Base-by-base conservation (phyloP, 2,888 invertebrate species). In the Argyra leucocephala region DNA sequence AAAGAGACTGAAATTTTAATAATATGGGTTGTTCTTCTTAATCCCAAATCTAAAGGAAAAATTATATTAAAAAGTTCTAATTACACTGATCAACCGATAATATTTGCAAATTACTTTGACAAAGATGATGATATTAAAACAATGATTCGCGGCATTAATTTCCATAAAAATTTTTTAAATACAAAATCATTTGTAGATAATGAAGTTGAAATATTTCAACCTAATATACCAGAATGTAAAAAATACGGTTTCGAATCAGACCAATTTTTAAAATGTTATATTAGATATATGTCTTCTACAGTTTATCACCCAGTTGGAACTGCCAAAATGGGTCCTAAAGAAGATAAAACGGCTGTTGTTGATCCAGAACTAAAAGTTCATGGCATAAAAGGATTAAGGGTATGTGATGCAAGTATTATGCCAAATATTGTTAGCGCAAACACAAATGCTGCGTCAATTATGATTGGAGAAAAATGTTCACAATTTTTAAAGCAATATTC, bases 331-430 rank as follows among this genome's bases (percentile, higher is more conserved):
- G 89, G 87, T 0, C 76, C 78, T 1, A 66, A 69, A 1, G 65
- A 68, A 0, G 83, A 84, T 71, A 71, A 73, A 0, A 70, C 71
- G 0, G 78, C 83, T 1, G 86, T 86, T 0, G 83, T 86, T 1
- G 81, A 83, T 71, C 69, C 78, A 1, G 71, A 81, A 18, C 76
- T 84, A 66, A 74, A 81, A 10, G 83, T 86, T 6, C 79, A 80
- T 61, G 86, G 86, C 1, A 79, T 91, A 0, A 75, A 78, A 9
- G 83, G 84, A n/a, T 80, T 93, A 7, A 81, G 93, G n/a, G 88
- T 93, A 0, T 83, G 90, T 6, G 93, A 93, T 74, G 90, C 88
- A 0, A 91, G 91, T 71, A 83, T 93, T 48, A 92, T 93, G 88
- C 93, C 92, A 0, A 83, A 79, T 15, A 87, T 92, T 64, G 83